Base-by-base conservation (phyloP, 1,140 invertebrate genomes). In the Callitettix versicolor region DNA sequence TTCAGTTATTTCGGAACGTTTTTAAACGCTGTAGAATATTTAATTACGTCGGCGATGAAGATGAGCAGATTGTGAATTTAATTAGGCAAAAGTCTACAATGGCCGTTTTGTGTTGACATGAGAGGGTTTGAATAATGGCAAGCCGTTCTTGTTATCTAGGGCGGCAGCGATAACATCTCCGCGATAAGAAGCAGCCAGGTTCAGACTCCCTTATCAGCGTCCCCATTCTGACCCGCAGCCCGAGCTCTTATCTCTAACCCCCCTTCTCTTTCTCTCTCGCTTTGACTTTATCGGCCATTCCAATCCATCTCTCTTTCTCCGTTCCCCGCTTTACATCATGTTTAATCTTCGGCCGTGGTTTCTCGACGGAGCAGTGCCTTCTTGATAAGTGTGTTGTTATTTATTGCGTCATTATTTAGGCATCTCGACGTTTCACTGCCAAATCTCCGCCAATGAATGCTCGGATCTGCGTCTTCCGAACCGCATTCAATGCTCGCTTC, bases 191-290 rank as follows among this genome's bases (percentile, higher is more conserved):
- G 38, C 38, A 40, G 17, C 38, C 38, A 40, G 38, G 38, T 40
- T 40, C 38, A n/a, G 38, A 40, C 38, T 17, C 17, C 14, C 62
- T 63, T 61, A 65, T 64, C 62, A 60, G 44, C 56, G 53, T 34
- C 30, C 43, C 34, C 53, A 41, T 46, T 33, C 47, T 44, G 44
- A 40, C 26, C 43, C 57, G 51, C 47, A 41, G 40, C 21, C 42
- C 3, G 30, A 20, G 11, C 36, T 21, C n/a, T 44, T 40, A 49
- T 55, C 44, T 47, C 42, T 36, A 47, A 24, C 49, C 15, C 52
- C 44, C 17, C 50, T 20, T 40, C 43, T 22, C 11, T 47, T 15
- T 53, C 46, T 40, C 43, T 33, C 24, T 46, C 22, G 18, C 43
- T 51, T 36, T 22, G 48, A 15, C 48, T 36, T 41, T 36, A 21